Conservation (phyloP, 2,888 invertebrate genomes). For the Ypsolopha sequella region DNA sequence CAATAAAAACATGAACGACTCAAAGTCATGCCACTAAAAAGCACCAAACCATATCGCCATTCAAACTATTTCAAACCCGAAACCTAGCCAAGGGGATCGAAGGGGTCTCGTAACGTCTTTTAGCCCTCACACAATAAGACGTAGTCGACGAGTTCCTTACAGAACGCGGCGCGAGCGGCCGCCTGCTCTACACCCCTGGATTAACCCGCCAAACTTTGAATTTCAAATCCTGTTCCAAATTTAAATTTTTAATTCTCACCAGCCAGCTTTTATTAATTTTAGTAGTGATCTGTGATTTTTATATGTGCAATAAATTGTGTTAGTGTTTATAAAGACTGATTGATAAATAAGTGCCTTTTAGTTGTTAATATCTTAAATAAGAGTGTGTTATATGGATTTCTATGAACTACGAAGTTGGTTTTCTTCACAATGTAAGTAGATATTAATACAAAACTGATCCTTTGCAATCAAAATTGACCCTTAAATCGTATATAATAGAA, state of each 20-base stretch:
- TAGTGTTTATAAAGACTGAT: slow-evolving; percentile 26
- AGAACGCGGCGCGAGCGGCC: slow-evolving; percentile 55
- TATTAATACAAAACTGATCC: no score
- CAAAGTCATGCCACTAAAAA: slow-evolving; percentile 29
- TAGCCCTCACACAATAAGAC: slow-evolving; percentile 39
- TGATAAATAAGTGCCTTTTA: slow-evolving; percentile 23
- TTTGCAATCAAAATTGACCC: no score
- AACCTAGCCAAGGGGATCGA: slow-evolving; percentile 49
- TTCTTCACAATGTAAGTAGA: no score
- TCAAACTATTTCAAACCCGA: slow-evolving; percentile 30
- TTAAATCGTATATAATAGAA: no score
- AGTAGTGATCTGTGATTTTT: no score
- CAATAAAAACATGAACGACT: no score
- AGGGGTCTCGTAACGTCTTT: slow-evolving; percentile 66
- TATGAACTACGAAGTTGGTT: no score
- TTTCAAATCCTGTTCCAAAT: neutral
- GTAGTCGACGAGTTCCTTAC: slow-evolving; percentile 57
- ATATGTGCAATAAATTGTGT: no score
- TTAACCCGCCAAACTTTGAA: slow-evolving; percentile 23
- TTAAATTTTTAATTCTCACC: neutral
- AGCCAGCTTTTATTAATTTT: no score
- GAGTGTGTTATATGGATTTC: no score
- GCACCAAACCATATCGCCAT: slow-evolving; percentile 39
- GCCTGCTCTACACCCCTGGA: slow-evolving; percentile 29
- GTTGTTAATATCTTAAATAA: neutral